Evolutionary conservation across 2,888 invertebrate genomes (phyloP).

Genomic region (Lamproptera curius): DNA sequence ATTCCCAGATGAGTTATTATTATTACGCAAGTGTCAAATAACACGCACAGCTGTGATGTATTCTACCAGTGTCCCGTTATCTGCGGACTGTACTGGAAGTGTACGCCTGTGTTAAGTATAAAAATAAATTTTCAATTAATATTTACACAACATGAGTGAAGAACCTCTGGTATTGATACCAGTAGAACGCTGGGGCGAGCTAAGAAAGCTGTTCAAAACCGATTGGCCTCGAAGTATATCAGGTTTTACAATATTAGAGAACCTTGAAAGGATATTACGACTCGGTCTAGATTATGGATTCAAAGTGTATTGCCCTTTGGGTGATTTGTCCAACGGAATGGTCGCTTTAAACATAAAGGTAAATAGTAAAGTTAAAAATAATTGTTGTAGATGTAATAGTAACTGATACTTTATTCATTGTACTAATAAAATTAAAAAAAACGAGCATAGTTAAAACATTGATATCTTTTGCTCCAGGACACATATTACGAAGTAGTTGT

Average conservation of each 20-base stretch:
- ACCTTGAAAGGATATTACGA: slow-evolving; percentile 43
- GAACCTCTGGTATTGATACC: slow-evolving; percentile 33
- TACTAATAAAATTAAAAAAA: neutral
- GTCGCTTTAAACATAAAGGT: slow-evolving; percentile 47
- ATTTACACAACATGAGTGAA: slow-evolving; percentile 10
- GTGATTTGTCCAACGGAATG: slow-evolving; percentile 51
- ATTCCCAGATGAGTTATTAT: too few relatives aligned
- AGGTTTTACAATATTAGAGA: slow-evolving; percentile 50
- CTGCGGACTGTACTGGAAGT: slow-evolving; percentile 4
- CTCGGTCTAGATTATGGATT: slow-evolving; percentile 39
- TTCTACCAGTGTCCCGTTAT: slow-evolving; percentile 10
- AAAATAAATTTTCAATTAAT: neutral
- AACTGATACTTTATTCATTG: neutral
- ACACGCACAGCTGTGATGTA: too few relatives aligned
- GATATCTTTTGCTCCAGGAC: slow-evolving; percentile 32
- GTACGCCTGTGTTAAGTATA: neutral
- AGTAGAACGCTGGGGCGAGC: slow-evolving; percentile 36
- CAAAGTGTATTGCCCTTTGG: slow-evolving; percentile 56
- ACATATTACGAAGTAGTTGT: slow-evolving; percentile 44
- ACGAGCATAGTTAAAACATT: neutral
- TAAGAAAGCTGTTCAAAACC: slow-evolving; percentile 32
- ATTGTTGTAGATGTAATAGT: too few relatives aligned
- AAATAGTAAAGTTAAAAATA: too few relatives aligned
- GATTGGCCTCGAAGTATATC: slow-evolving; percentile 47
- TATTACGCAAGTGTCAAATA: too few relatives aligned